Evolutionary conservation across 2,113 vertebrate genomes (phyloP).

Genomic region (Apaloderma vittatum): DNA sequence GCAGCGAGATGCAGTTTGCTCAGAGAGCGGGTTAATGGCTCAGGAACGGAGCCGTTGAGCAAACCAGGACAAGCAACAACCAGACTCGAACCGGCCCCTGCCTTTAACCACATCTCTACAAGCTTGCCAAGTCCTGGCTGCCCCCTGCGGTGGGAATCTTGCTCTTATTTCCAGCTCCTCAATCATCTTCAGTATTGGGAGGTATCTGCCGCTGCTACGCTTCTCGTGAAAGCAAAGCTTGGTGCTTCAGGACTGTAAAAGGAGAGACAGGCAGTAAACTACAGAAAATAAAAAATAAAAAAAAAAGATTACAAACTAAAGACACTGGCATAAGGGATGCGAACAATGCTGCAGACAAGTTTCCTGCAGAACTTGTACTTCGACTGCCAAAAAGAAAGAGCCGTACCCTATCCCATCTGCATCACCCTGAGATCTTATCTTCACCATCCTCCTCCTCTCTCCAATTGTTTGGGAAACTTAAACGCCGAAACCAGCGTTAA

Average conservation of each 20-base stretch:
- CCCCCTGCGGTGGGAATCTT: background rate
- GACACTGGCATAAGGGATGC: background rate
- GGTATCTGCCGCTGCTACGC: background rate
- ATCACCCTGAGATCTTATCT: background rate
- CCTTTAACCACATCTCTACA: background rate
- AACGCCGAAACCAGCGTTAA: slow-evolving; percentile 15
- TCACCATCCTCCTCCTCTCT: background rate
- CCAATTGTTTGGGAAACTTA: slow-evolving; percentile 13
- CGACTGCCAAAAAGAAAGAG: background rate
- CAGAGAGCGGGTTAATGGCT: background rate
- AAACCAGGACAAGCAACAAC: background rate
- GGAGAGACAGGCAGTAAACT: background rate
- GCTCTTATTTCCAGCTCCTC: background rate
- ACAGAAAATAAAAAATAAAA: background rate
- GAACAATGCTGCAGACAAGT: slow-evolving; percentile 5
- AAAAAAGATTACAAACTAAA: background rate
- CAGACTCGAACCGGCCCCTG: background rate
- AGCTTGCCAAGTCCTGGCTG: background rate
- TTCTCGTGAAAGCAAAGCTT: background rate
- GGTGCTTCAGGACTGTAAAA: background rate
- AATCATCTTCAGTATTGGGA: background rate
- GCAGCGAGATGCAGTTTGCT: background rate
- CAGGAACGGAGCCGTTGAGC: background rate
- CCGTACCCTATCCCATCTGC: background rate
- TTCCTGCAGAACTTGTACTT: background rate